These are phyloP conservation scores for Epinephelus cyanopodus DNA, from an alignment of 2,113 vertebrate genomes.

Conservation along the genomic window DNA sequence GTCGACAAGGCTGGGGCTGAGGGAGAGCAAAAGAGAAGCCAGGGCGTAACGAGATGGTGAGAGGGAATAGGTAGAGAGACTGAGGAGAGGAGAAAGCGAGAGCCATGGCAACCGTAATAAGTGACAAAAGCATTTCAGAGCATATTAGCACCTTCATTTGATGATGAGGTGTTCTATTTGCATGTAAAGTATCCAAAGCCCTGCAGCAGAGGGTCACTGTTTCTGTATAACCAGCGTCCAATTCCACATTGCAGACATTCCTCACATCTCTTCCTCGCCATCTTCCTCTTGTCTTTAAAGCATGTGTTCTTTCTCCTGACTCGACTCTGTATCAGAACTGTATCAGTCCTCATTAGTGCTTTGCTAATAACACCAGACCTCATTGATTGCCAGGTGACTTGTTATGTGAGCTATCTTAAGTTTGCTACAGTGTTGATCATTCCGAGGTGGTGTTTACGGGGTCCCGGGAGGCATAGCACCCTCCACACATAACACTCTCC, in stretches of 20 bases:
- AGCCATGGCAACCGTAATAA: slow-evolving; percentile 64
- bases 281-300: slow-evolving; percentile 18
- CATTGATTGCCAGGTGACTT: slow-evolving; percentile 72
- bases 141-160: slow-evolving; percentile 50
- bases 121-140: slow-evolving; percentile 63
- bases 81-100: slow-evolving; percentile 22
- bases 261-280: background rate
- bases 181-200: slow-evolving; percentile 52
- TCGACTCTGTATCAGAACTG: slow-evolving; percentile 35
- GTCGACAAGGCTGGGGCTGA: slow-evolving; percentile 42
- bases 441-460: slow-evolving; percentile 24
- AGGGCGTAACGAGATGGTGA: slow-evolving; percentile 15
- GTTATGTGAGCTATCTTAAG: slow-evolving; percentile 38
- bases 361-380: slow-evolving; percentile 40
- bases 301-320: slow-evolving; percentile 4
- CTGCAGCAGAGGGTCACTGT: slow-evolving; percentile 32
- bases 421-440: slow-evolving; percentile 18
- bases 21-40: slow-evolving; percentile 21
- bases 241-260: slow-evolving; percentile 30
- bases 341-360: slow-evolving; percentile 67
- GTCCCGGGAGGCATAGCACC: slow-evolving; percentile 27
- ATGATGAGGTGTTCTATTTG: slow-evolving; percentile 60
- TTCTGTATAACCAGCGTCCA: slow-evolving; percentile 15
- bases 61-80: slow-evolving; percentile 26
- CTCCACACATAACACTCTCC: background rate